Evolutionary conservation across 2,797 vertebrate species (phyloP), one percentile per base, ranked within the genome.

Genomic region (Neoniphon sammara): DNA sequence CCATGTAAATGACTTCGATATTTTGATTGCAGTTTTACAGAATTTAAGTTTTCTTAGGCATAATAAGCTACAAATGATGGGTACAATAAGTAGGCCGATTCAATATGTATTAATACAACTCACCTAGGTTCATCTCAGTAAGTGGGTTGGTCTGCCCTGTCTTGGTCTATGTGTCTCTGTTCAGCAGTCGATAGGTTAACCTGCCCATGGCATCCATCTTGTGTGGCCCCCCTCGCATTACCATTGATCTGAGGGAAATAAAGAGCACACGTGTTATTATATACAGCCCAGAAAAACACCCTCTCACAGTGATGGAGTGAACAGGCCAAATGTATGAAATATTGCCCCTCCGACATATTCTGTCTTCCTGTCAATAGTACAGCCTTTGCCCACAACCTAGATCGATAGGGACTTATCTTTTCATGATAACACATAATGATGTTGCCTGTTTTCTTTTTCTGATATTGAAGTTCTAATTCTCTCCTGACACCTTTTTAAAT

Each of bases 221-320:
- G 91, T 71, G 85, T 79, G 91, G 85, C 94, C 94, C 88, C 95
- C 93, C 93, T 93, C 86, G 47, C 94, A 96, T 97, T 96, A 96
- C 93, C 96, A 98, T 98, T 97, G 97, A 98, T 98, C 96, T 97
- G 94, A 93, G 93, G 95, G 93, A 97, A 96, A 96, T 97, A 96
- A 95, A 95, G 95, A 95, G 94, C 47, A 87, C 89, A 94, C 89
- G 87, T 95, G 94, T 95, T 97, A 94, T 97, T 96, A 96, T 95
- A 95, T 95, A 95, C 94, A 94, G 89, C 23, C 93, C 93, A 93
- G 94, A 95, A 96, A 95, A 91, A 89, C 79, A 81, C 82, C 89
- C 83, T 93, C 93, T 95, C 94, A 91, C 91, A 27, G 91, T 98
- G 96, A 98, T 97, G 93, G 95, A 98, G 94, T 95, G 95, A 95